Percentiles rank a stretch among this genome's conserved stretches.
phyloP scores from a whole-genome alignment of 2,113 vertebrate species.

The Aix galericulata region DNA sequence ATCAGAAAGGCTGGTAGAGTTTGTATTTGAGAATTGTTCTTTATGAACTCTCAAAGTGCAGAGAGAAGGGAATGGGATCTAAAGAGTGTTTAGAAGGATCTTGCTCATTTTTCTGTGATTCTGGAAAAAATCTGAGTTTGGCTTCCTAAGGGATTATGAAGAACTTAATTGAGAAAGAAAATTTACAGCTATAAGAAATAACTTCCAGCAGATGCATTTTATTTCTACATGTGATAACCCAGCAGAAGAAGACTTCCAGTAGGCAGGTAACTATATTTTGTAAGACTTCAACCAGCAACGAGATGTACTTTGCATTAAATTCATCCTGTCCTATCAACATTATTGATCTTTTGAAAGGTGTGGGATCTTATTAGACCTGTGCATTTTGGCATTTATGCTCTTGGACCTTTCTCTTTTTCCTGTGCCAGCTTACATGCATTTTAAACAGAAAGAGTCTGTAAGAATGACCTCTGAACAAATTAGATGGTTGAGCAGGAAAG shows the following conservation, averaged over 20 bases:
- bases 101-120: not conserved
- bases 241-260: not conserved
- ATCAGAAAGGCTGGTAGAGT: not conserved
- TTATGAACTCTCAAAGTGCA: not conserved
- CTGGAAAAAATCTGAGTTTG: not conserved
- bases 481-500: no score
- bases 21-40: not conserved
- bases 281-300: not conserved
- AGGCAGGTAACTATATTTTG: not conserved
- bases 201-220: not conserved
- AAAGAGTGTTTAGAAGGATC: not conserved
- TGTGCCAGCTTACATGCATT: not conserved
- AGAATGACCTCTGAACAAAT: not conserved
- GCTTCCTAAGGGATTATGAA: not conserved
- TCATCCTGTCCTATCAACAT: not conserved
- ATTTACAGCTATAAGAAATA: not conserved
- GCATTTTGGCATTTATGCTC: not conserved
- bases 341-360: not conserved
- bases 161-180: not conserved
- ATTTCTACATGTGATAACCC: not conserved
- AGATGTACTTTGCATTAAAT: not conserved
- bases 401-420: not conserved
- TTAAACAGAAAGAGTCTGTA: not conserved
- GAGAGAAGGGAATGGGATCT: rapidly evolving
- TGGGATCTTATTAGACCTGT: no score